phyloP scores from a whole-genome alignment of 2,113 vertebrate species.

The Pseudopodoces humilis region DNA sequence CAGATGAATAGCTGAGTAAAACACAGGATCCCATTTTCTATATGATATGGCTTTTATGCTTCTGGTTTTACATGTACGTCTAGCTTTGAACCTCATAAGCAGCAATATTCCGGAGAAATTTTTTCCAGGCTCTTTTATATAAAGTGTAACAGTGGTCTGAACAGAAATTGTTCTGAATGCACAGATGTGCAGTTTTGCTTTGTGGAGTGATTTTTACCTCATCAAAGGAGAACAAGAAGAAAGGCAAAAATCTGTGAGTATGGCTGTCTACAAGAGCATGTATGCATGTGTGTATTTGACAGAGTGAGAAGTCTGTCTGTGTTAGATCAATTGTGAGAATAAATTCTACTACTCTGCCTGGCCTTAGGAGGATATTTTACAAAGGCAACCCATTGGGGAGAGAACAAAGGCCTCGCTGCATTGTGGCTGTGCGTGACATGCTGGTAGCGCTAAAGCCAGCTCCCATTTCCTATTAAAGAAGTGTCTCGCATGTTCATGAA shows the following conservation, averaged over 20 bases:
- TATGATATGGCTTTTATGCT: neutral
- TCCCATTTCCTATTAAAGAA: conserved; percentile 54
- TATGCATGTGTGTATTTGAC: neutral
- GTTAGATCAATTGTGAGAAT: neutral
- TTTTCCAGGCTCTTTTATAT: neutral
- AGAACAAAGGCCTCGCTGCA: neutral
- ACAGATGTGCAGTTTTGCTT: neutral
- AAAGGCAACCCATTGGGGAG: neutral
- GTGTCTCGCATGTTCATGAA: neutral
- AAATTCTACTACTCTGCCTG: neutral
- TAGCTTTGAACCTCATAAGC: neutral
- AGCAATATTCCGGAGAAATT: neutral
- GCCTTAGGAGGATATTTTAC: neutral
- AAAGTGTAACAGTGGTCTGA: neutral
- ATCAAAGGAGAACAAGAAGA: neutral
- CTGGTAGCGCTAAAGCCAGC: neutral
- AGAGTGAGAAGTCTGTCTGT: neutral
- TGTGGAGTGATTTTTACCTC: neutral
- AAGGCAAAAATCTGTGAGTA: neutral
- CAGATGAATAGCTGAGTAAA: neutral
- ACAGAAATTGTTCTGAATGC: neutral
- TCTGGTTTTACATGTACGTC: neutral
- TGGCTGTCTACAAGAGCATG: rapidly evolving
- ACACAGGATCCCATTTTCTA: neutral
- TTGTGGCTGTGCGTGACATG: neutral